Percentiles rank a stretch among this genome's conserved stretches.
Evolutionary conservation across 2,113 vertebrate genomes (phyloP).

Genomic region (Vidua macroura): DNA sequence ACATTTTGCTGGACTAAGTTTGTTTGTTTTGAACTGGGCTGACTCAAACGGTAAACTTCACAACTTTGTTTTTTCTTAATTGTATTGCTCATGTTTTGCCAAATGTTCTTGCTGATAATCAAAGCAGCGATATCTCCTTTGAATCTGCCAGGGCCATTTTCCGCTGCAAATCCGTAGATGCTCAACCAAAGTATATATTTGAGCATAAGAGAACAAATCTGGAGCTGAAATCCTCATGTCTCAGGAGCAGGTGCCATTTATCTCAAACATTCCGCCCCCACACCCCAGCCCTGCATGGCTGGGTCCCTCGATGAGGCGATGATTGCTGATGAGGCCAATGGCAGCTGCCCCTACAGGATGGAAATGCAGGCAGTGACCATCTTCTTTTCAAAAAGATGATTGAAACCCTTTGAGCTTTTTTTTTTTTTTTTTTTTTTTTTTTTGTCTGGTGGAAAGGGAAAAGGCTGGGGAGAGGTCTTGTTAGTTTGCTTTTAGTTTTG

Average conservation of each 20-base stretch:
- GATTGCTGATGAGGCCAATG: not conserved
- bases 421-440: not conserved
- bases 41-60: constrained; percentile 51
- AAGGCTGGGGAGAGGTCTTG: not conserved
- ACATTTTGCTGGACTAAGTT: constrained; percentile 46
- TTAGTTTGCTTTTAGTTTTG: not conserved
- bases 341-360: not conserved
- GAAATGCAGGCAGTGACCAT: not conserved
- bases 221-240: not conserved
- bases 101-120: constrained; percentile 40
- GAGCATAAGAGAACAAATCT: not conserved
- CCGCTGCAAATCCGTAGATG: not conserved
- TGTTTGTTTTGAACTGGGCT: constrained; percentile 50
- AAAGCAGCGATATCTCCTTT: not conserved
- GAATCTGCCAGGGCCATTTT: not conserved
- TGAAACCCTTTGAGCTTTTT: not conserved
- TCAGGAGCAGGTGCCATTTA: not conserved
- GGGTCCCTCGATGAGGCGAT: fast-evolving
- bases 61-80: constrained; percentile 47
- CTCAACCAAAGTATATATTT: not conserved
- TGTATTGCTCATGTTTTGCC: constrained; percentile 19
- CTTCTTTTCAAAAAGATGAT: not conserved
- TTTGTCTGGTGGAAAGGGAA: not conserved
- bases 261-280: not conserved
- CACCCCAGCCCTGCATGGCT: not conserved